Evolutionary conservation across 1,140 invertebrate genomes (phyloP).

Genomic region (Calosoma granatense): DNA sequence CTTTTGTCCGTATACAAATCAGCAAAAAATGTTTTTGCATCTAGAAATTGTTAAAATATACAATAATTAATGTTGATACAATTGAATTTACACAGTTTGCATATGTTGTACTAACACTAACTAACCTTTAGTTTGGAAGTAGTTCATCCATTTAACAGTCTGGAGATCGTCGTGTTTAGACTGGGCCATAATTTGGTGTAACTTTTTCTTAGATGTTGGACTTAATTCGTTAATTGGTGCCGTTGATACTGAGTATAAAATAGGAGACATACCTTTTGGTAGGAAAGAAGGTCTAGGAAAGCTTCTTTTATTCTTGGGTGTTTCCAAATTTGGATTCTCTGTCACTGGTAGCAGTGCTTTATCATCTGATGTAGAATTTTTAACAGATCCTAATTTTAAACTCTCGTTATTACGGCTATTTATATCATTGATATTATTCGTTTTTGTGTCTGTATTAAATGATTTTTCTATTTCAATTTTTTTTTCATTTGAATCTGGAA

Average conservation of each 20-base stretch:
- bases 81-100: background rate
- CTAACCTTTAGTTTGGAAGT: constrained; percentile 23
- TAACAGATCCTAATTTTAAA: too few relatives aligned
- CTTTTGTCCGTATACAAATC: constrained; percentile 27
- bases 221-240: constrained; percentile 23
- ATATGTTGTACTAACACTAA: background rate
- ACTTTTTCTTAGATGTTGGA: constrained; percentile 23
- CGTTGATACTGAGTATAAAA: constrained; percentile 19
- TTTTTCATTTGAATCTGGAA: too few relatives aligned
- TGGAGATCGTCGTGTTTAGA: constrained; percentile 26
- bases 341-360: too few relatives aligned
- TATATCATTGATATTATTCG: too few relatives aligned
- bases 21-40: constrained; percentile 27
- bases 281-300: constrained; percentile 27
- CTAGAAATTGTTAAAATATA: constrained; percentile 18
- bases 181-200: constrained; percentile 24
- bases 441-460: too few relatives aligned
- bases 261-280: constrained; percentile 35
- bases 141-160: constrained; percentile 32
- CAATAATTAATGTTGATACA: constrained; percentile 2
- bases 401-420: too few relatives aligned
- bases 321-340: constrained; percentile 19
- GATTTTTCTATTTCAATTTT: too few relatives aligned
- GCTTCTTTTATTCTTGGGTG: constrained; percentile 18
- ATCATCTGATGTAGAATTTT: too few relatives aligned